Base-by-base conservation (phyloP, 2,888 invertebrate species). In the Lymantria dispar region DNA sequence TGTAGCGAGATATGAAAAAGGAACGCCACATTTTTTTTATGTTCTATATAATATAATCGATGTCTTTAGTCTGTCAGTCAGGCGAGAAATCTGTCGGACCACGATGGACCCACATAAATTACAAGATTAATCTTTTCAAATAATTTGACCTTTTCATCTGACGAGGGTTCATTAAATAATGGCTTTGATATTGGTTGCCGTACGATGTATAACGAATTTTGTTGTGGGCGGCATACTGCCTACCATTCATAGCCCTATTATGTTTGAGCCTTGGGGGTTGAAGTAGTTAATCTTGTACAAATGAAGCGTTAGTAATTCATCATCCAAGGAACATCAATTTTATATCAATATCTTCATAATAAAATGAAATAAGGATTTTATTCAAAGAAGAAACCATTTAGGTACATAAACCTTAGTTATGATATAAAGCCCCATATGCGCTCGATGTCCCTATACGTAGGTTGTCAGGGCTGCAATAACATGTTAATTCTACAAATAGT, bases 131-230 rank as follows among this genome's bases (percentile, higher is more conserved):
- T 90, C 90, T 89, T 87, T 87, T 87, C 84, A 90, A 90, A 90
- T 87, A 89, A 89, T 91, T 89, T 90, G 91, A 91, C 90, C 91
- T 91, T 88, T 89, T 79, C 87, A 86, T 86, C 80, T 87, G 90
- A 89, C 90, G 87, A 90, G 90, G 90, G 89, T 90, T 89, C 87
- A 90, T 90, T 88, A 89, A 90, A 88, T 90, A 90, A 90, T 87
- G 80, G 80, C 83, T 78, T 82, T 75, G 77, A 83, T 87, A 87
- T 89, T 84, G 87, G 84, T 82, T 80, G 79, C 78, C 88, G 90
- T 90, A 78, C 85, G 87, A 90, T 88, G 87, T 83, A 86, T 89
- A 88, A 88, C 73, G 83, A 82, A 83, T 83, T 83, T 79, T 77
- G 78, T 80, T 74, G 84, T 83, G 80, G 84, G 85, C 79, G 83